These are phyloP conservation scores for Margaritifera margaritifera DNA, from an alignment of 2,888 invertebrate species.

Conservation along the genomic window DNA sequence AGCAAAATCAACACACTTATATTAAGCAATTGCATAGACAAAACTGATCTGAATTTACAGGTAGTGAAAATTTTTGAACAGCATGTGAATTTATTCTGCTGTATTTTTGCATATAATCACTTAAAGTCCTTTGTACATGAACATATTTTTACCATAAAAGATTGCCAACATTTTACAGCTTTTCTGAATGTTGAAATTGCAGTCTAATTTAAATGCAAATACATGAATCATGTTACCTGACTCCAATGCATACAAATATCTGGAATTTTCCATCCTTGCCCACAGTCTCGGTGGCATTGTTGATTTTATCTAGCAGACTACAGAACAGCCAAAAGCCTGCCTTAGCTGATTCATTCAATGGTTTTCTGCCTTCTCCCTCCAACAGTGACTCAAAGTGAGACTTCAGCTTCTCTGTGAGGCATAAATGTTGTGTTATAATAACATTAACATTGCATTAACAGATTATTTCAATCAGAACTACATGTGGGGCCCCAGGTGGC, in stretches of 20 bases:
- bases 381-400: conserved; percentile 70
- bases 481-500: no score
- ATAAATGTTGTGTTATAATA: no score
- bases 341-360: conserved; percentile 71
- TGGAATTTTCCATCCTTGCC: conserved; percentile 99
- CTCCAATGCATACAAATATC: conserved; percentile 93
- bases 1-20: no score
- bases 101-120: no score
- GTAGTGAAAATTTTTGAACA: not conserved
- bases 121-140: no score
- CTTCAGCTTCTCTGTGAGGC: conserved; percentile 76
- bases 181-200: no score
- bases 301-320: conserved; percentile 91
- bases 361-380: conserved; percentile 66
- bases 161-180: no score
- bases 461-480: no score
- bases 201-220: not conserved
- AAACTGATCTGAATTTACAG: not conserved
- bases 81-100: no score
- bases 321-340: conserved; percentile 91
- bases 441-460: no score
- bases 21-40: no score
- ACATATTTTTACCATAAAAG: no score
- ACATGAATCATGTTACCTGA: conserved; percentile 79
- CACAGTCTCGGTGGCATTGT: conserved; percentile 82